Percentiles rank a stretch among this genome's conserved stretches.
Conservation (phyloP, 92 coral and sea anemone species). For the Parazoanthus darwini region DNA sequence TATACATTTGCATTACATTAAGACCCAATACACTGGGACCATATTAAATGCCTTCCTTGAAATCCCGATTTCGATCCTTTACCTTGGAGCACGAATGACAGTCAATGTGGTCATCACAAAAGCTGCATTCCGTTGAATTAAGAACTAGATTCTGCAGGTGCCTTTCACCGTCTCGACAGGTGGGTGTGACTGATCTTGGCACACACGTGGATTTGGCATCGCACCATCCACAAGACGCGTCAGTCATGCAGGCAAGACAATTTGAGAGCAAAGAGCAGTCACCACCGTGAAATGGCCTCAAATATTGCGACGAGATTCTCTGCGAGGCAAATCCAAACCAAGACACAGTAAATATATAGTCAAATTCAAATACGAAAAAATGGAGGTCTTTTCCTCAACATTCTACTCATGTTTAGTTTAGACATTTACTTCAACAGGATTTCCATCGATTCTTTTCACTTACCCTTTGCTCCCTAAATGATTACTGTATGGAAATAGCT, state of each 20-base stretch:
- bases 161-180: constrained; percentile 63
- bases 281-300: constrained; percentile 67
- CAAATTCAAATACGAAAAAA: neutral
- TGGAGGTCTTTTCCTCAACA: neutral
- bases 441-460: neutral
- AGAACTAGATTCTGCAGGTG: constrained; percentile 58
- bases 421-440: too few relatives aligned
- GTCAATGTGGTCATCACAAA: constrained; percentile 73
- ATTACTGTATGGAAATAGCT: neutral
- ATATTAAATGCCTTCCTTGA: too few relatives aligned
- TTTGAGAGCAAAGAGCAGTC: constrained; percentile 58
- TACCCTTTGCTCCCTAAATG: neutral
- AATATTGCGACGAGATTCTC: constrained; percentile 59
- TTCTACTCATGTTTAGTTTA: too few relatives aligned
- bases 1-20: too few relatives aligned
- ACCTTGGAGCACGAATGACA: constrained; percentile 79
- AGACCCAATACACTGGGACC: neutral
- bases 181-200: constrained; percentile 46
- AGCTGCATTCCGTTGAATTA: constrained; percentile 76
- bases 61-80: neutral
- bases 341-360: neutral
- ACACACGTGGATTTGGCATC: constrained; percentile 54
- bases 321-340: neutral
- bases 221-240: constrained; percentile 98
- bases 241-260: constrained; percentile 87